Base-by-base conservation (phyloP, 2,113 vertebrate genomes). In the Lanius ludovicianus region DNA sequence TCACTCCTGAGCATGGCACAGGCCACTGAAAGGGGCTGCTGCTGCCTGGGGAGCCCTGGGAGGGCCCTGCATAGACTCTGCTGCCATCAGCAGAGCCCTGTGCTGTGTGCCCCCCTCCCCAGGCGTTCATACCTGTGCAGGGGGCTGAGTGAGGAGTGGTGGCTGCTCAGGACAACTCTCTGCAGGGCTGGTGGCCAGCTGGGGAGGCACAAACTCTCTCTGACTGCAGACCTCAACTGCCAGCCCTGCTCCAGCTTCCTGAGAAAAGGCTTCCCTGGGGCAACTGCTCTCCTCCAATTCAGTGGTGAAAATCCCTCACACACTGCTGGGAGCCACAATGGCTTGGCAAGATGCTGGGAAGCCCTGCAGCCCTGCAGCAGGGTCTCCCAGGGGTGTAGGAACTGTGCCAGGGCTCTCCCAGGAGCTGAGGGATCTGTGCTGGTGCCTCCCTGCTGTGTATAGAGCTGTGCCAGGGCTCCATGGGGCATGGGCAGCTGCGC, bases 401-500 rank as follows among this genome's bases (percentile, higher is more conserved):
- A 63, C 67, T 18, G 57, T 70, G 86, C 91, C 81, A 91, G 81
- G 42, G 39, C 56, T 95, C 71, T 90, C 79, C 65, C 73, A 42
- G 73, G 74, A 75, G 78, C 31, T 55, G 44, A 22, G 10, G 18
- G 20, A 76, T 49, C 76, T 68, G 49, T 7, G 15, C 89, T 69
- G 60, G 27, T 53, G 44, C 64, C 63, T 74, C 59, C 55, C 55
- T 55, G 53, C 39, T 49, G 86, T 33, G 63, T 30, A 12, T 0
- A 70, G 35, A 82, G 52, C 62, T 6, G 2, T 74, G 65, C 86
- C 94, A 90, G 49, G n/a, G 18, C 67, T 91, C 80, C 62, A 11
- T 15, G 65, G 86, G 78, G 64, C 68, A 81, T 3, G 13, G 30
- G 30, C 12, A 78, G 37, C 78, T 84, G 65, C 37, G 80, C 95